Conservation (phyloP, 2,113 vertebrate genomes). For the Melanerpes aurifrons region DNA sequence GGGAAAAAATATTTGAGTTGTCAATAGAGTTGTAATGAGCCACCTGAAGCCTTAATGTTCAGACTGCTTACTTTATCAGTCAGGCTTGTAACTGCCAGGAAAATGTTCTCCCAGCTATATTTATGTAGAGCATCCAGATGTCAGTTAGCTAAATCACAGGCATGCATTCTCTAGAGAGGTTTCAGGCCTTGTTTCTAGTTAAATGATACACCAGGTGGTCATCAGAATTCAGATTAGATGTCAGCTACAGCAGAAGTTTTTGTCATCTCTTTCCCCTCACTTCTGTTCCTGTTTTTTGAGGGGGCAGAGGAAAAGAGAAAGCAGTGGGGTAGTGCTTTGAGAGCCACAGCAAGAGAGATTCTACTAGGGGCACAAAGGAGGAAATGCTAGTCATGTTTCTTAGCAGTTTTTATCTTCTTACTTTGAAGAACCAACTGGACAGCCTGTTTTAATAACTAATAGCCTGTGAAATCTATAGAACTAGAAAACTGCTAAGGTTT, state of each 20-base stretch:
- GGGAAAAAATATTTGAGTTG: constrained; percentile 19
- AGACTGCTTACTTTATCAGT: constrained; percentile 43
- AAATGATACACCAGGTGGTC: constrained; percentile 50
- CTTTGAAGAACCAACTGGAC: neutral
- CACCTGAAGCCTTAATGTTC: constrained; percentile 59
- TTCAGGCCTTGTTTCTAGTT: constrained; percentile 53
- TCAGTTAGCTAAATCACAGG: constrained; percentile 50
- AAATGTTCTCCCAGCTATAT: constrained; percentile 59
- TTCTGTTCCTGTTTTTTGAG: neutral
- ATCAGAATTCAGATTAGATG: constrained; percentile 55
- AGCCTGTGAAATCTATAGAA: neutral
- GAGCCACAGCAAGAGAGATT: neutral
- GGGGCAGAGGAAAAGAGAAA: neutral
- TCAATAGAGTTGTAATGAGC: constrained; percentile 57
- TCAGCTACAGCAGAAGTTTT: constrained; percentile 27
- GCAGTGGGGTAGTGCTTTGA: neutral
- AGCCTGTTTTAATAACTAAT: neutral
- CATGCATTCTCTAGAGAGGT: constrained; percentile 23
- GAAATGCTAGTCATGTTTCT: neutral
- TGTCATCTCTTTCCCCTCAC: neutral
- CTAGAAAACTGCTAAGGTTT: neutral
- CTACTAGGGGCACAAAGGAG: neutral
- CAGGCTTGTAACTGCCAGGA: constrained; percentile 44
- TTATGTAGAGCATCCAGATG: constrained; percentile 67
- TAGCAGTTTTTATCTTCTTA: neutral